phyloP scores from a whole-genome alignment of 2,888 invertebrate genomes.

The Apamea monoglypha region DNA sequence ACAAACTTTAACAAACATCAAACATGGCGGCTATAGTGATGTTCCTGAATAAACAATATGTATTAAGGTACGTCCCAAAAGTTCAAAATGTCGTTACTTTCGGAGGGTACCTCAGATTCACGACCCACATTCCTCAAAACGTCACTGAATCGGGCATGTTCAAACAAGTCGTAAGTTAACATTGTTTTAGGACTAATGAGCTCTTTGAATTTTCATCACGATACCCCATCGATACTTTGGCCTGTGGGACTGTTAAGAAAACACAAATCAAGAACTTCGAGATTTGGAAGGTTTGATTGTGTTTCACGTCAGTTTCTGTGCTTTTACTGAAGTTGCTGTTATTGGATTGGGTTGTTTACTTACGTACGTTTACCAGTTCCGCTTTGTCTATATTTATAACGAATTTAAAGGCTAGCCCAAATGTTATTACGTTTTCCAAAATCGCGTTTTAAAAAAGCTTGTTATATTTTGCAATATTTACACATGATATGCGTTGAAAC shows the following conservation, averaged over 20 bases:
- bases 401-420: neutral
- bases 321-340: conserved; percentile 47
- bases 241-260: conserved; percentile 57
- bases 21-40: conserved; percentile 48
- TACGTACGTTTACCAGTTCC: conserved; percentile 6
- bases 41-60: conserved; percentile 56
- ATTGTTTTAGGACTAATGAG: conserved; percentile 86
- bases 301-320: conserved; percentile 48
- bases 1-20: conserved; percentile 57
- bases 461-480: too few species aligned
- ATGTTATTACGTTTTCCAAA: neutral
- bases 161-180: conserved; percentile 80
- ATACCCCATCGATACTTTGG: conserved; percentile 68
- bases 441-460: neutral
- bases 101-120: conserved; percentile 34
- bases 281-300: conserved; percentile 57
- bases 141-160: conserved; percentile 76
- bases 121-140: conserved; percentile 61
- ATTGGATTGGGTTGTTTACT: conserved; percentile 27
- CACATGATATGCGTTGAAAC: neutral
- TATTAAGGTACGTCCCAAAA: conserved; percentile 43
- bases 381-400: neutral
- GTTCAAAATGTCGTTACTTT: conserved; percentile 66
- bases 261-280: conserved; percentile 64
- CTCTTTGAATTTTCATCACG: conserved; percentile 79